These are phyloP conservation scores for Salarias fasciatus DNA, from an alignment of 2,797 vertebrate genomes.

Conservation along the genomic window DNA sequence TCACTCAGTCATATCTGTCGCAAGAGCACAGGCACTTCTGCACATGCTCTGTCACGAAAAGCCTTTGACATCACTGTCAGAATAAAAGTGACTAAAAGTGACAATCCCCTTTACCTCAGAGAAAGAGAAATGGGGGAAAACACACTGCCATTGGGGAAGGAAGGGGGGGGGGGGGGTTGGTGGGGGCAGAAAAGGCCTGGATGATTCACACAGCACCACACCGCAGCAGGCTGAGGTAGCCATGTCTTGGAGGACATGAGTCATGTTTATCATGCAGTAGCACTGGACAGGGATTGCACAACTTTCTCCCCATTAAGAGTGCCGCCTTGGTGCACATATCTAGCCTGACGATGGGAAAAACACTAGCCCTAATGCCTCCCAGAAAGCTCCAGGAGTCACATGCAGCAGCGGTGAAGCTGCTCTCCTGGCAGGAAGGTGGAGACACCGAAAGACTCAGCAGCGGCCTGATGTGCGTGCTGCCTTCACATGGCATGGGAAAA, in stretches of 20 bases:
- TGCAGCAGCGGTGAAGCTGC: not conserved
- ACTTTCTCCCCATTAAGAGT: constrained; percentile 70
- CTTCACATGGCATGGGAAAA: not conserved
- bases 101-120: constrained; percentile 68
- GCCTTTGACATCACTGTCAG: constrained; percentile 67
- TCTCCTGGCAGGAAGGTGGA: too few relatives aligned
- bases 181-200: constrained; percentile 51
- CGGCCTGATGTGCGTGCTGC: not conserved
- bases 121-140: constrained; percentile 55
- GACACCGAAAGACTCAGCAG: not conserved
- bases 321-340: constrained; percentile 71
- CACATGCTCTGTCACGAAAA: constrained; percentile 58
- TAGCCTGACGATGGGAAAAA: constrained; percentile 64
- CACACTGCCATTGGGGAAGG: constrained; percentile 37
- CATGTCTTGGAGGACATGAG: constrained; percentile 79
- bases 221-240: constrained; percentile 73
- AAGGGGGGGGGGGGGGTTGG: not conserved
- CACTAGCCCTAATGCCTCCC: constrained; percentile 51
- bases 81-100: constrained; percentile 67
- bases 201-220: constrained; percentile 77
- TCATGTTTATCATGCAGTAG: constrained; percentile 81
- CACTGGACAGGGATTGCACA: constrained; percentile 65
- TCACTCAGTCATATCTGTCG: constrained; percentile 33
- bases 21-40: constrained; percentile 44
- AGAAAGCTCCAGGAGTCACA: constrained; percentile 32